A percentile compares a stretch with the other conserved stretches of the same genome.
Evolutionary conservation across 2,797 vertebrate genomes (phyloP).

Genomic region (Microchirus variegatus): DNA sequence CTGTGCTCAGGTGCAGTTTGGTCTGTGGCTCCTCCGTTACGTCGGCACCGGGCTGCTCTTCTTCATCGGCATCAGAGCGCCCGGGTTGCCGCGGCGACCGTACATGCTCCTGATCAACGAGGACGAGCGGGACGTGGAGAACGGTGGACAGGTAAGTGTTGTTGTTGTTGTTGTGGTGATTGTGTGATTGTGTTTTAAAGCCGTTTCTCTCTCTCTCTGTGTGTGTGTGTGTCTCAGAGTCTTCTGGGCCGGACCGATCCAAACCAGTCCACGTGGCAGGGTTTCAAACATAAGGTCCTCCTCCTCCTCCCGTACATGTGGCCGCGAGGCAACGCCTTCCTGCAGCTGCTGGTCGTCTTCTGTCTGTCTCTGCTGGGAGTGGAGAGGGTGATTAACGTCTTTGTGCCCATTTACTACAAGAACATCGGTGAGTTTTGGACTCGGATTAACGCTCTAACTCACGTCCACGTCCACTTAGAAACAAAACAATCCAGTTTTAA

Average conservation of each 20-base stretch:
- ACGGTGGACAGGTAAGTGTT: conserved; percentile 65
- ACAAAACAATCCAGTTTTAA: too few relatives aligned
- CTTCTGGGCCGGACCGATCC: conserved; percentile 67
- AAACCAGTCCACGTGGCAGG: conserved; percentile 88
- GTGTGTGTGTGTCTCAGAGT: too few relatives aligned
- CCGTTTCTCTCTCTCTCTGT: too few relatives aligned
- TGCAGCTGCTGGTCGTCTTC: conserved; percentile 90
- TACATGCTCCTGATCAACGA: conserved; percentile 91
- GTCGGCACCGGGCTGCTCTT: conserved; percentile 86
- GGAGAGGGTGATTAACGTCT: conserved; percentile 91
- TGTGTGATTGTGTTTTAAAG: background rate
- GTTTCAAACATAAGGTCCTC: conserved; percentile 84
- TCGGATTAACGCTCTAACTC: too few relatives aligned
- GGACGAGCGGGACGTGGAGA: conserved; percentile 90
- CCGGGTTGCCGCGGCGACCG: conserved; percentile 87
- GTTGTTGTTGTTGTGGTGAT: too few relatives aligned
- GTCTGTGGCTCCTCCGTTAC: conserved; percentile 91
- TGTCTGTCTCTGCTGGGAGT: conserved; percentile 89
- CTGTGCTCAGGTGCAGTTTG: conserved; percentile 92
- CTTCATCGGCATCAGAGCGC: conserved; percentile 89
- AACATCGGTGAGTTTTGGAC: conserved; percentile 85
- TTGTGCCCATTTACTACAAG: conserved; percentile 94
- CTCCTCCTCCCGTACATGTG: conserved; percentile 92
- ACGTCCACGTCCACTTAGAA: too few relatives aligned
- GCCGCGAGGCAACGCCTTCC: conserved; percentile 83